Evolutionary conservation across 2,113 vertebrate species (phyloP), one percentile per base, ranked within the genome.

Genomic region (Cercocebus atys): DNA sequence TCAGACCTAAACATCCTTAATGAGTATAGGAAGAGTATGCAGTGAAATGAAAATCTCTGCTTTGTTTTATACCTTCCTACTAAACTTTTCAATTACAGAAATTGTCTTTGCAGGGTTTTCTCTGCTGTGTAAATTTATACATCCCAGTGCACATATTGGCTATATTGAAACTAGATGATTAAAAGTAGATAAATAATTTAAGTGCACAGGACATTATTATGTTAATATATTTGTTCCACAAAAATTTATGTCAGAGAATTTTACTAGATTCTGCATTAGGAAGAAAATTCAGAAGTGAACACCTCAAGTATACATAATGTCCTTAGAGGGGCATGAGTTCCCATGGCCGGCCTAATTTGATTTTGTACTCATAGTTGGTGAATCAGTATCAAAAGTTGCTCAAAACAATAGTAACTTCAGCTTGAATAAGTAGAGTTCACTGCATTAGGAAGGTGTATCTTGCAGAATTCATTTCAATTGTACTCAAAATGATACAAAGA

Each of bases 71-170:
- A 38, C 38, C 8, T 82, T 23, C 27, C 32, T 68, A 22, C 12
- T 81, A 91, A 82, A 66, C 16, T 89, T 93, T 68, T 75, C 55
- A 57, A n/a, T 89, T 95, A 88, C 8, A 45, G 57, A 90, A 90
- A 66, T 43, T 25, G 5, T 68, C 81, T 95, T 76, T 57, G 79
- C n/a, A 32, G 32, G 23, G 13, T 70, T 96, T 97, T 81, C 27
- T 95, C 68, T 94, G 17, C 32, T 94, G 25, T 72, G 35, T 50
- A 22, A 70, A 94, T 8, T 11, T 91, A 79, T 3, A 72, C 7
- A 6, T 70, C 47, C 59, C 55, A 32, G 4, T 32, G 8, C n/a
- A 80, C 20, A 89, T 61, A 64, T 12, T 52, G 25, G 2, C 35
- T 93, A 1, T 86, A 22, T 81, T 75, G 66, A 91, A 95, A 90